phyloP scores from a whole-genome alignment of 2,888 invertebrate species.

The Metalampra italica region DNA sequence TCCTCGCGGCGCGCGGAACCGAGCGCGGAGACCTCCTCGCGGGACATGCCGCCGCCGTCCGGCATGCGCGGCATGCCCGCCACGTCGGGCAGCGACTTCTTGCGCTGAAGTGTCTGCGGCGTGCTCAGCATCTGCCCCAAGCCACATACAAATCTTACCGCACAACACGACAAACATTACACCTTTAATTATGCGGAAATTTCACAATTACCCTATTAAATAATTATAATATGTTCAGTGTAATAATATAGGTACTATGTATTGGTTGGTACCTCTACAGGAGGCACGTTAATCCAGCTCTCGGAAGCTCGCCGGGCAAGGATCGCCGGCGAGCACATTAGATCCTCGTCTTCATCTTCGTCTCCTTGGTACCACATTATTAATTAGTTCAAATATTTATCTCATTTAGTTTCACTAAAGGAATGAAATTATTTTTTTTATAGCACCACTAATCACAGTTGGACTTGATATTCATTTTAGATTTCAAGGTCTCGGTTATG shows the following conservation, averaged over 20 bases:
- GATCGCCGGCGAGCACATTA: constrained; percentile 92
- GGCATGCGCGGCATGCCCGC: constrained; percentile 89
- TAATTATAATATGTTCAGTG: too few relatives aligned
- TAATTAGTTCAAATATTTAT: constrained; percentile 2
- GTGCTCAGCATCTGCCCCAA: constrained; percentile 85
- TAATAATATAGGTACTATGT: too few relatives aligned
- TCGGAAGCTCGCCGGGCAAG: constrained; percentile 92
- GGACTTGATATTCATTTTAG: constrained; percentile 1
- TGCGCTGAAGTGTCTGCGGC: constrained; percentile 89
- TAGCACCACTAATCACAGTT: constrained; percentile 2
- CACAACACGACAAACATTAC: not conserved
- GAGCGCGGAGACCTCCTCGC: constrained; percentile 96
- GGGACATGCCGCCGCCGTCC: constrained; percentile 87
- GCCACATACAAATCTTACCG: not conserved
- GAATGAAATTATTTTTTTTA: not conserved
- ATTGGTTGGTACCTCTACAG: constrained; percentile 83
- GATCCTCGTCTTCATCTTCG: constrained; percentile 90
- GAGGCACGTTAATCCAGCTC: constrained; percentile 94
- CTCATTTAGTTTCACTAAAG: constrained; percentile 3
- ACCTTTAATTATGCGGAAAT: too few relatives aligned
- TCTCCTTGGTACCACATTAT: constrained; percentile 88
- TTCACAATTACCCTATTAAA: too few relatives aligned
- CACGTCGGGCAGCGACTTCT: constrained; percentile 98
- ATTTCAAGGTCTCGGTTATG: constrained; percentile 10
- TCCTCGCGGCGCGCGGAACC: constrained; percentile 97